Conservation (phyloP, 2,797 vertebrate species). For the Lagodon rhomboides region DNA sequence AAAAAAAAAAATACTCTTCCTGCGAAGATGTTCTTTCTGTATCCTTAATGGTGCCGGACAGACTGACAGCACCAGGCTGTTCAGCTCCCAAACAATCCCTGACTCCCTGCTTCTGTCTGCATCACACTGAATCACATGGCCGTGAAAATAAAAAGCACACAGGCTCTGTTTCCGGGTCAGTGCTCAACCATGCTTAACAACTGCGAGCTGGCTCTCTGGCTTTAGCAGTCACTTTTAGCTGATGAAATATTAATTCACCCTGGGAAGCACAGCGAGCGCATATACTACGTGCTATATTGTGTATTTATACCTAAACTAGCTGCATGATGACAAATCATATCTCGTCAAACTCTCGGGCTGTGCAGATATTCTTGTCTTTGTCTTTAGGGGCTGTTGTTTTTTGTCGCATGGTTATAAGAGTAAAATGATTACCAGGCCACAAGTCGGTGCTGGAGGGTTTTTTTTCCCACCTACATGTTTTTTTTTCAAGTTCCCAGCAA, state of each 20-base stretch:
- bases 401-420: conserved; percentile 46
- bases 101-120: conserved; percentile 22
- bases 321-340: conserved; percentile 28
- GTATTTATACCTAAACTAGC: conserved; percentile 44
- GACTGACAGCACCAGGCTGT: conserved; percentile 3
- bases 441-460: conserved; percentile 11
- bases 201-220: conserved; percentile 58
- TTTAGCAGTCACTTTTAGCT: conserved; percentile 72
- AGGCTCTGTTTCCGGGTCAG: conserved; percentile 64
- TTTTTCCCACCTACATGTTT: neutral
- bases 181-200: conserved; percentile 66
- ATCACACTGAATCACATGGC: conserved; percentile 44
- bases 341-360: conserved; percentile 30
- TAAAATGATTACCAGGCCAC: conserved; percentile 41
- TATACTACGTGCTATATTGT: conserved; percentile 40
- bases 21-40: neutral
- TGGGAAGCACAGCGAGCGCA: conserved; percentile 48
- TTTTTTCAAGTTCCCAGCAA: conserved; percentile 13
- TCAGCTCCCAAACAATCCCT: conserved; percentile 9
- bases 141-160: conserved; percentile 56
- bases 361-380: conserved; percentile 27
- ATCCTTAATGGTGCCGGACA: neutral
- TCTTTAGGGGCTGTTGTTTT: conserved; percentile 40
- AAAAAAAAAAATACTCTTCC: neutral
- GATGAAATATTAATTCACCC: conserved; percentile 77